Evolutionary conservation across 1,140 invertebrate species (phyloP), one percentile per base, ranked within the genome.

Genomic region (Brachionus plicatilis): DNA sequence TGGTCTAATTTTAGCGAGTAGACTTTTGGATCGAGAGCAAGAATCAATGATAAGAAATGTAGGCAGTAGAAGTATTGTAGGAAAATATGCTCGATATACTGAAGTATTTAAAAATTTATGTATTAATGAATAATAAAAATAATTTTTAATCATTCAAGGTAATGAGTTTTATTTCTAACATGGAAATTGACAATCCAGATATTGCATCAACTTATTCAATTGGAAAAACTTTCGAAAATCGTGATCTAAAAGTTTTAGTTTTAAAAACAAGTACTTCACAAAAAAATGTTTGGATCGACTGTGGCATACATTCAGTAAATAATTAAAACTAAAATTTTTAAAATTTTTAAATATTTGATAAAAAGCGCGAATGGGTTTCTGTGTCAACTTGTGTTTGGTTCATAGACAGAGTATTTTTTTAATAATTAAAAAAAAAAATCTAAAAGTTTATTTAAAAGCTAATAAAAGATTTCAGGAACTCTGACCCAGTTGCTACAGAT

Each of bases 301-400:
- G 82, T 83, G 82, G 82, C 33, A 68, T 83, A 27, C 82, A 83
- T 83, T 65, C 82, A 24, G 79, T 82, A 82, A 60, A 20, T 24
- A 7, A 60, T 17, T 7, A 7, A 37, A 37, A 6, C 2, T 6
- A 37, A 7, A 37, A 37, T 6, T 29, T 29, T 29, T 29, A 0
- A 37, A 37, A 37, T 7, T 7, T 27, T 24, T 82, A 20, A 17
- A 37, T 20, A 20, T 47, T 47, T 14, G 4, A 37, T n/a, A 17
- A 24, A 33, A 33, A 82, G 79, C 24, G 79, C 8, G 79, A 82
- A 82, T 82, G 79, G 79, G 79, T 82, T 1, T 65, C 53, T 24
- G 11, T 41, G 24, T 27, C 53, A 24, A 37, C 79, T 11, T 82
- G 79, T 68, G 14, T 82, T 37, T 82, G 41, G 37, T 82, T 82